Evolutionary conservation across 1,140 invertebrate species (phyloP), one percentile per base, ranked within the genome.

Genomic region (Helicoverpa zea): DNA sequence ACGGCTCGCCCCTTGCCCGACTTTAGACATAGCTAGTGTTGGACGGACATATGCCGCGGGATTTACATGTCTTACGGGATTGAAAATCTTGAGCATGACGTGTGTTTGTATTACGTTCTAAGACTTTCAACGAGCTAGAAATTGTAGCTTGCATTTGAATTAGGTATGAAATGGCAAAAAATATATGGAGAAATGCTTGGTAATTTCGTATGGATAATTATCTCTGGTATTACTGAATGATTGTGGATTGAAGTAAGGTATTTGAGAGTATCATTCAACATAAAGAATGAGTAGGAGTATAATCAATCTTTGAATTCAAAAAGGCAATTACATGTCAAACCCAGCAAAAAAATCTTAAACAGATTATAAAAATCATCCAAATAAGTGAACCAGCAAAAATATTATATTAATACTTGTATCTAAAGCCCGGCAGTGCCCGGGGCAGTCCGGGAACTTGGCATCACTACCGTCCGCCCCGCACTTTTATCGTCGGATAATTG

Each of bases 401-500:
- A 73, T 56, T 16, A 16, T 77, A 52, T 72, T 54, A 77, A 66
- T 66, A 77, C 66, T 35, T 66, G 49, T 77, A 54, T 76, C 58
- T 63, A 74, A 77, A 77, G 54, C 47, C 75, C 61, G 61, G 75
- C 23, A 54, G n/a, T 51, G 43, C 76, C 76, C 52, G 59, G 64
- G 68, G 68, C 72, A 74, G 16, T 47, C 63, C 52, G 63, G 64
- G 63, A 70, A 68, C 63, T 70, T 79, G 63, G 54, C 76, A 79
- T 64, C 72, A 76, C 43, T 66, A 75, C 59, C 73, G 59, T 63
- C 79, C 79, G 58, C 79, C 66, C 84, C 86, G 81, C 80, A 92
- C 86, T 91, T 92, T 92, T 90, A 91, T 91, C 84, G 90, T 79
- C 80, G 84, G 78, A 82, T 94, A 94, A 92, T 94, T 92, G 89